These are phyloP conservation scores for Smutsia temminckii DNA, from an alignment of 2,797 vertebrate genomes.

Conservation along the genomic window DNA sequence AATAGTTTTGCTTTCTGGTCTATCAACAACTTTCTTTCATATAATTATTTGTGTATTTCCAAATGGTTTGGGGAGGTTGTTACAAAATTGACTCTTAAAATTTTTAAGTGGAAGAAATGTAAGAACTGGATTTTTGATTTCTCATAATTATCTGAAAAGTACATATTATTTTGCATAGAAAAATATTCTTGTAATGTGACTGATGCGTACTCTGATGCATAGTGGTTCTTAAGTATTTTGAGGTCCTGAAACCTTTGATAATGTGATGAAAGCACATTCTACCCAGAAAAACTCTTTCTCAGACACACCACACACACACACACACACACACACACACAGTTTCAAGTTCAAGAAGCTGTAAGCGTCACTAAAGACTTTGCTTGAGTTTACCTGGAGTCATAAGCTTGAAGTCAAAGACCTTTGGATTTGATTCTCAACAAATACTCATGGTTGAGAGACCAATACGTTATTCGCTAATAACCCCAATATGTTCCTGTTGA, in stretches of 20 bases:
- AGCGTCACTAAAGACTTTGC: not conserved
- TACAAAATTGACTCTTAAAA: not conserved
- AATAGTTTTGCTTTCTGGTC: slow-evolving; percentile 59
- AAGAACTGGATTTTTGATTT: not conserved
- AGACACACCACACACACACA: not conserved
- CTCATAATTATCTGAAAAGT: not conserved
- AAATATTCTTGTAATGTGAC: not conserved
- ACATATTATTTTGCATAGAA: not conserved
- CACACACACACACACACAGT: not conserved
- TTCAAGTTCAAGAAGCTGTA: not conserved
- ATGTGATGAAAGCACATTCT: not conserved
- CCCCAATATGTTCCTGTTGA: rapidly evolving
- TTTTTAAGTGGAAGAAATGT: not conserved
- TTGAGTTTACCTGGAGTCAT: not conserved
- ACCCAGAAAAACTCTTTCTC: not conserved
- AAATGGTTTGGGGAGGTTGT: slow-evolving; percentile 57
- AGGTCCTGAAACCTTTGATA: not conserved
- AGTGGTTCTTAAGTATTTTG: not conserved
- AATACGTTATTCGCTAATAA: not conserved
- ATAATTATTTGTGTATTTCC: slow-evolving; percentile 40
- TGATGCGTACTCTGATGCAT: not conserved
- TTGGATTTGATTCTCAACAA: not conserved
- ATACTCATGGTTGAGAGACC: not conserved
- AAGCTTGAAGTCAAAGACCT: not conserved
- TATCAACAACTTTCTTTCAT: slow-evolving; percentile 52